Conservation (phyloP, 2,888 invertebrate species). For the Germaria angustata region DNA sequence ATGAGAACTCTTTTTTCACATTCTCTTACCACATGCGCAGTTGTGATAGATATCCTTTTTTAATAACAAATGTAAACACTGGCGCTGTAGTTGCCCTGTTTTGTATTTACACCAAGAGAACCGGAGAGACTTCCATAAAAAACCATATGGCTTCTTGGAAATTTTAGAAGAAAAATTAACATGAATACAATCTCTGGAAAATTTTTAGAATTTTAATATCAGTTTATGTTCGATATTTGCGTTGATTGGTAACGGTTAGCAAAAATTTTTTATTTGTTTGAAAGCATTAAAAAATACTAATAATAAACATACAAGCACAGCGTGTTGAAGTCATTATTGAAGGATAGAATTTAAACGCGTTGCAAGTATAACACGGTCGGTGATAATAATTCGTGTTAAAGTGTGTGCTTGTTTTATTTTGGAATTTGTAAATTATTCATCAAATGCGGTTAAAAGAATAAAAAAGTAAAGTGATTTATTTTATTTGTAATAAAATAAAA, state of each 20-base stretch:
- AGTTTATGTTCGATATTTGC: constrained; percentile 80
- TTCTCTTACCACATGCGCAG: constrained; percentile 10
- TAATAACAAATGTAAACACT: constrained; percentile 30
- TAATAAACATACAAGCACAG: constrained; percentile 30
- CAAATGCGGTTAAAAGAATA: background rate
- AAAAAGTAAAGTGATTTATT: constrained; percentile 19
- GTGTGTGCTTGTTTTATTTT: background rate
- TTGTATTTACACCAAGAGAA: background rate
- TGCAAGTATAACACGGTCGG: constrained; percentile 35
- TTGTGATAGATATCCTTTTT: background rate
- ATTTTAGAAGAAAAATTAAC: constrained; percentile 7
- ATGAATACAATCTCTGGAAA: constrained; percentile 50
- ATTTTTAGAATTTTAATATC: constrained; percentile 73
- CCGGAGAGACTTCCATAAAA: background rate
- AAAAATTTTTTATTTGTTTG: constrained; percentile 34
- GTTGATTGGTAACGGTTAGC: constrained; percentile 78
- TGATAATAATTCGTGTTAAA: constrained; percentile 1
- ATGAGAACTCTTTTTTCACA: background rate
- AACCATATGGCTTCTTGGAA: constrained; percentile 28
- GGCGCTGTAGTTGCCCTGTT: constrained; percentile 33
- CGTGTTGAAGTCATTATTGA: constrained; percentile 3
- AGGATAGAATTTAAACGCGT: constrained; percentile 6
- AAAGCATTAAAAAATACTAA: background rate
- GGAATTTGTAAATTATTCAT: background rate
- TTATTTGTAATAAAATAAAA: background rate